Conservation (phyloP, 1,140 invertebrate species). For the Caenorhabditis briggsae region DNA sequence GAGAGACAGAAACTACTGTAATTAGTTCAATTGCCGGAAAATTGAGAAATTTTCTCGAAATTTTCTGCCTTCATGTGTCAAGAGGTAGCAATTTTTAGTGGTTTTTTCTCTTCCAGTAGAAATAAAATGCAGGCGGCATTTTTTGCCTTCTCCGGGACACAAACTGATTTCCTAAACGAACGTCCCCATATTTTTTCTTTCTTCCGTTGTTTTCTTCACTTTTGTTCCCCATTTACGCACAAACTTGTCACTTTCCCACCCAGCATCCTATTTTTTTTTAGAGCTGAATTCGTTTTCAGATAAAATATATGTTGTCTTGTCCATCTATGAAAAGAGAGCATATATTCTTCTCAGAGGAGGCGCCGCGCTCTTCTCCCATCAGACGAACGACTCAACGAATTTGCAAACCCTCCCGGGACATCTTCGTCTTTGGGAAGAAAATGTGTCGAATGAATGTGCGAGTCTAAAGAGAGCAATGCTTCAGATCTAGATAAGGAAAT, state of each 20-base stretch:
- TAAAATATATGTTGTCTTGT: constrained; percentile 41
- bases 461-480: background rate
- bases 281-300: constrained; percentile 10
- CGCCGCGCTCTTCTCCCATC: background rate
- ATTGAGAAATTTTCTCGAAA: constrained; percentile 4
- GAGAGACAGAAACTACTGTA: constrained; percentile 7
- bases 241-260: background rate
- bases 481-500: constrained; percentile 9
- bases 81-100: background rate
- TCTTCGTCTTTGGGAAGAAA: background rate
- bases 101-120: background rate
- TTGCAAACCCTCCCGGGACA: constrained; percentile 30
- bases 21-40: constrained; percentile 53
- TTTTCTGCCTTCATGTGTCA: constrained; percentile 19
- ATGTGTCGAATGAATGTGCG: constrained; percentile 20
- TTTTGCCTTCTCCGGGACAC: background rate
- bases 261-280: background rate
- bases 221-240: background rate
- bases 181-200: constrained; percentile 25
- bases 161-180: background rate
- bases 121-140: background rate
- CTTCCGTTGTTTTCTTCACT: background rate
- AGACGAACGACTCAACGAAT: constrained; percentile 13
- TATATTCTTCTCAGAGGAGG: background rate
- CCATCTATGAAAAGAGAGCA: constrained; percentile 6